Percentiles rank a stretch among this genome's conserved stretches.
phyloP scores from a whole-genome alignment of 2,888 invertebrate genomes.

The Silvanus unidentatus region DNA sequence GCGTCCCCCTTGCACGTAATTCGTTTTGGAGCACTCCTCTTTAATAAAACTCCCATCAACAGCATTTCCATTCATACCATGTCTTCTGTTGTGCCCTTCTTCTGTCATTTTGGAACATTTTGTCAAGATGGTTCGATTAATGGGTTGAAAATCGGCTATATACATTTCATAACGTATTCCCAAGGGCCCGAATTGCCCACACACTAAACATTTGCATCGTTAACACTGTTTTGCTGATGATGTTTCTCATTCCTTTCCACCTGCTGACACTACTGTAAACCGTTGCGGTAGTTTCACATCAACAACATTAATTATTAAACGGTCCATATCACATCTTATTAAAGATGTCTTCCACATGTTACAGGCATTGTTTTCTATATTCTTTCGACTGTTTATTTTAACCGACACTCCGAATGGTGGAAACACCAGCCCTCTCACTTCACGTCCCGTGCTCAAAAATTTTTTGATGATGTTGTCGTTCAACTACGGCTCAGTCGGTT shows the following conservation, averaged over 20 bases:
- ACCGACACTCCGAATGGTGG: conserved; percentile 24
- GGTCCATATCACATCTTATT: conserved; percentile 20
- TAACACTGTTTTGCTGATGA: conserved; percentile 17
- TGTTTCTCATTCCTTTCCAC: conserved; percentile 38
- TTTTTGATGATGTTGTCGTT: conserved; percentile 41
- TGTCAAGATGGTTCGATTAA: conserved; percentile 63
- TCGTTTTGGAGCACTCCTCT: conserved; percentile 45
- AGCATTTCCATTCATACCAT: conserved; percentile 67
- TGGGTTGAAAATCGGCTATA: conserved; percentile 53
- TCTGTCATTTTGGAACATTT: conserved; percentile 64
- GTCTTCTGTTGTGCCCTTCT: conserved; percentile 61
- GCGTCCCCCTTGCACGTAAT: conserved; percentile 59
- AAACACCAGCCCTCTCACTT: too few species aligned
- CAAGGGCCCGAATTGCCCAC: conserved; percentile 36
- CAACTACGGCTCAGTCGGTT: conserved; percentile 35
- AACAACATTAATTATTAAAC: conserved; percentile 28
- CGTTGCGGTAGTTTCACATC: conserved; percentile 34
- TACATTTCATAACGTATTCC: conserved; percentile 59
- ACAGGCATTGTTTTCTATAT: conserved; percentile 21
- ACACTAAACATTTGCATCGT: background rate
- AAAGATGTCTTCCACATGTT: conserved; percentile 27
- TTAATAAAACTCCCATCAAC: conserved; percentile 53
- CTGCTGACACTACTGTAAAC: conserved; percentile 40
- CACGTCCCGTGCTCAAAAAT: conserved; percentile 38
- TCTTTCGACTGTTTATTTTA: conserved; percentile 24